Percentiles rank a stretch among this genome's conserved stretches.
Conservation (phyloP, 2,113 vertebrate species). For the Chionomys nivalis region DNA sequence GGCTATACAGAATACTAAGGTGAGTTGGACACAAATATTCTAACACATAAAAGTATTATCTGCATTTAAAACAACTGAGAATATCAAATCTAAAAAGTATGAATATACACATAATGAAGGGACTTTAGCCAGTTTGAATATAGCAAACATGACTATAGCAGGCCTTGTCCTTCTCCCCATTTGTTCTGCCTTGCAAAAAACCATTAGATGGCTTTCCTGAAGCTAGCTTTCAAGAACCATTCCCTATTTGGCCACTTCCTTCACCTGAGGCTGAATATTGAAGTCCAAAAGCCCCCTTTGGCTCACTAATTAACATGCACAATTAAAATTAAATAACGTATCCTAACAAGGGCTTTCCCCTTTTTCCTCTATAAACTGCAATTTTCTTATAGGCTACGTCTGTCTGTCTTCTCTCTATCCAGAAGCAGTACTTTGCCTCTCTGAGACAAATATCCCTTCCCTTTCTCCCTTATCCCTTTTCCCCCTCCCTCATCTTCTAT, state of each 20-base stretch:
- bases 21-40: neutral
- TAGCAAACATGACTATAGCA: neutral
- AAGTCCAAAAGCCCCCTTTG: neutral
- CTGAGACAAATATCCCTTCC: no score
- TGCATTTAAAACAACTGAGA: neutral
- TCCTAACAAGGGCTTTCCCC: neutral
- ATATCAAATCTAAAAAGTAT: neutral
- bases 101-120: neutral
- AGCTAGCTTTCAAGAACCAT: neutral
- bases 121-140: neutral
- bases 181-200: neutral
- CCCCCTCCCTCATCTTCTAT: no score
- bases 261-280: neutral
- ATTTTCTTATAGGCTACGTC: neutral
- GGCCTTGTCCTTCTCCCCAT: neutral
- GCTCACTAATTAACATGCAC: neutral
- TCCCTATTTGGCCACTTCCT: neutral
- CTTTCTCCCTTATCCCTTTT: no score
- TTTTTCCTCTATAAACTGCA: no score
- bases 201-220: neutral
- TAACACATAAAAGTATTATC: neutral
- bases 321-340: neutral
- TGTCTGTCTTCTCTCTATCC: neutral
- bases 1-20: neutral
- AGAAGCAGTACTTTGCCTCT: no score